A percentile compares a stretch with the other conserved stretches of the same genome.
Evolutionary conservation across 1,140 invertebrate genomes (phyloP).

Genomic region (Caenorhabditis tropicalis): DNA sequence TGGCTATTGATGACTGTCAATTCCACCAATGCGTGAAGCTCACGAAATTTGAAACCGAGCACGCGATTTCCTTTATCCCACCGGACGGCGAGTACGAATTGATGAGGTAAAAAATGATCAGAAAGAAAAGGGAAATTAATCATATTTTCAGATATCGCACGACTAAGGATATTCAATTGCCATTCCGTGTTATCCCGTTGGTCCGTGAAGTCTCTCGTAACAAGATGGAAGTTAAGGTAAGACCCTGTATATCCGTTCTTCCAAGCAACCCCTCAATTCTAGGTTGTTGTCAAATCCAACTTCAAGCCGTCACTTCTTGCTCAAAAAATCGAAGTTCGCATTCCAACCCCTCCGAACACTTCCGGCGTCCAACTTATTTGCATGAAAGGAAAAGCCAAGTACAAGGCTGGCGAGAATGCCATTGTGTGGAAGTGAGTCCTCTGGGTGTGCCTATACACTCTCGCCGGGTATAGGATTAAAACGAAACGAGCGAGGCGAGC

Average conservation of each 20-base stretch:
- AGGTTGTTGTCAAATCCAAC: constrained; percentile 96
- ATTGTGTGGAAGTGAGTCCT: constrained; percentile 84
- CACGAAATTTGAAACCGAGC: constrained; percentile 99
- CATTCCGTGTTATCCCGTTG: constrained; percentile 97
- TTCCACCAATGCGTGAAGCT: constrained; percentile 99
- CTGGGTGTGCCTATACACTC: not conserved
- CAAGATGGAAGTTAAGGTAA: constrained; percentile 95
- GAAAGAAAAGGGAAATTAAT: not conserved
- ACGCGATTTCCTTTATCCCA: constrained; percentile 99
- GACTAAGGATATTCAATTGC: constrained; percentile 99
- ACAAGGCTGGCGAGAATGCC: constrained; percentile 99
- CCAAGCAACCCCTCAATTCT: not conserved
- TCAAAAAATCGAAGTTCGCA: constrained; percentile 96
- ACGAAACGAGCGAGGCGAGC: not conserved
- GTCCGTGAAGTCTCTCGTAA: constrained; percentile 96
- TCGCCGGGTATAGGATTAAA: constrained; percentile 3
- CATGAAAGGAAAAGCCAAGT: constrained; percentile 98
- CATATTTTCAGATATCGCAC: constrained; percentile 84
- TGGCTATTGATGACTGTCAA: constrained; percentile 99
- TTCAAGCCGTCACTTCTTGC: constrained; percentile 97
- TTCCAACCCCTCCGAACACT: constrained; percentile 97
- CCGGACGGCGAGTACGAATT: constrained; percentile 99
- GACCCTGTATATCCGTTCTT: not conserved
- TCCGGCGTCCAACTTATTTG: constrained; percentile 98
- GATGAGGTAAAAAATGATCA: constrained; percentile 82